Percentiles rank a stretch among this genome's conserved stretches.
Conservation (phyloP, 1,140 invertebrate species). For the Idris sp. region DNA sequence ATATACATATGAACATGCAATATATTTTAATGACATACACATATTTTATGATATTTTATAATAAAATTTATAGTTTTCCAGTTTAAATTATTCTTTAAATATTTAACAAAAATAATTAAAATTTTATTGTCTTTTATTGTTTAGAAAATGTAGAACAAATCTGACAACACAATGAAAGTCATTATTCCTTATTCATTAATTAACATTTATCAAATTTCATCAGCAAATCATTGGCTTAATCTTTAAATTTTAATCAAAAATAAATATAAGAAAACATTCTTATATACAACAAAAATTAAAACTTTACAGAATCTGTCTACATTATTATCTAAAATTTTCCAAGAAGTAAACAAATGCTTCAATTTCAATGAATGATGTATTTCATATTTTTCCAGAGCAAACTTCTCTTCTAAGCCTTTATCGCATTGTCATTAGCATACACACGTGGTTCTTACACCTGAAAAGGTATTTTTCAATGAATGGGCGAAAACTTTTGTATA, state of each 20-base stretch:
- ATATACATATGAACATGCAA: no score
- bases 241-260: neutral
- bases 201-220: slow-evolving; percentile 12
- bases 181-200: slow-evolving; percentile 1
- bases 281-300: no score
- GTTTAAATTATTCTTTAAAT: slow-evolving; percentile 4
- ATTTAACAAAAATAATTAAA: slow-evolving; percentile 16
- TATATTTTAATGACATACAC: no score
- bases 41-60: no score
- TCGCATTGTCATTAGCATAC: slow-evolving; percentile 62
- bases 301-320: no score
- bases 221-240: slow-evolving; percentile 16
- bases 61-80: no score
- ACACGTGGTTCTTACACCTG: slow-evolving; percentile 59
- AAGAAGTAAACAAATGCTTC: slow-evolving; percentile 23
- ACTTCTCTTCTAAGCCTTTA: slow-evolving; percentile 62
- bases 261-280: neutral
- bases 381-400: slow-evolving; percentile 60
- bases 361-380: slow-evolving; percentile 35
- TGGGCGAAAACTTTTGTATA: slow-evolving; percentile 28
- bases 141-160: neutral
- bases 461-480: slow-evolving; percentile 55
- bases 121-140: slow-evolving; percentile 50
- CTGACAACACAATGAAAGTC: slow-evolving; percentile 9
- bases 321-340: neutral